Evolutionary conservation across 1,140 invertebrate genomes (phyloP).

Genomic region (Chironomus tepperi): DNA sequence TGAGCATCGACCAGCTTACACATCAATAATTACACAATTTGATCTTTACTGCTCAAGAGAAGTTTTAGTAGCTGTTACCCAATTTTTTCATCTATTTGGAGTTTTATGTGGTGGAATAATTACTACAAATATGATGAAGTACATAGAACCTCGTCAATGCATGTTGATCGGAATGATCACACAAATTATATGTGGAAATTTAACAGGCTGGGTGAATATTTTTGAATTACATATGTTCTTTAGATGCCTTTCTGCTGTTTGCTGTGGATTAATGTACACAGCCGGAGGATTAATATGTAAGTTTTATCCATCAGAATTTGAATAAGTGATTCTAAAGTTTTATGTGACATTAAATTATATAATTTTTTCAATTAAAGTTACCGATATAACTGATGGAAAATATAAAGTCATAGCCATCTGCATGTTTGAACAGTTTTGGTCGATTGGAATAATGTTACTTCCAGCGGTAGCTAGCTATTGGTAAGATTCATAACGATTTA

Average conservation of each 20-base stretch:
- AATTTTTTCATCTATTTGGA: conserved; percentile 42
- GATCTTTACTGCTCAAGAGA: conserved; percentile 41
- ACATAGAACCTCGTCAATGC: conserved; percentile 33
- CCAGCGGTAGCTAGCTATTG: conserved; percentile 39
- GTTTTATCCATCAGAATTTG: conserved; percentile 26
- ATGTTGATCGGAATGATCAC: conserved; percentile 42
- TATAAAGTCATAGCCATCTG: conserved; percentile 38
- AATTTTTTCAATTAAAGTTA: conserved; percentile 30
- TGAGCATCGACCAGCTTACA: conserved; percentile 33
- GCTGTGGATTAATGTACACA: conserved; percentile 41
- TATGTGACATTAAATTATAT: background rate
- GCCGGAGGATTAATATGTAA: conserved; percentile 40
- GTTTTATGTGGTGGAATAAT: conserved; percentile 40
- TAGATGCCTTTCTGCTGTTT: conserved; percentile 39
- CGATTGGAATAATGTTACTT: conserved; percentile 41
- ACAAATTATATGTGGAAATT: conserved; percentile 39
- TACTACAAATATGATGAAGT: conserved; percentile 38
- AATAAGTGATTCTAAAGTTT: no score
- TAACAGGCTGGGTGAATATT: conserved; percentile 38
- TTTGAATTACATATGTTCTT: conserved; percentile 41
- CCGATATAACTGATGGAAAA: conserved; percentile 39
- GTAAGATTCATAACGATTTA: no score
- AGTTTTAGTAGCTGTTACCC: conserved; percentile 41
- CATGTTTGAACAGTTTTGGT: conserved; percentile 42
- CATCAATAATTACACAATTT: conserved; percentile 40